Evolutionary conservation across 2,113 vertebrate genomes (phyloP).

Genomic region (Anser brachyrhynchus): DNA sequence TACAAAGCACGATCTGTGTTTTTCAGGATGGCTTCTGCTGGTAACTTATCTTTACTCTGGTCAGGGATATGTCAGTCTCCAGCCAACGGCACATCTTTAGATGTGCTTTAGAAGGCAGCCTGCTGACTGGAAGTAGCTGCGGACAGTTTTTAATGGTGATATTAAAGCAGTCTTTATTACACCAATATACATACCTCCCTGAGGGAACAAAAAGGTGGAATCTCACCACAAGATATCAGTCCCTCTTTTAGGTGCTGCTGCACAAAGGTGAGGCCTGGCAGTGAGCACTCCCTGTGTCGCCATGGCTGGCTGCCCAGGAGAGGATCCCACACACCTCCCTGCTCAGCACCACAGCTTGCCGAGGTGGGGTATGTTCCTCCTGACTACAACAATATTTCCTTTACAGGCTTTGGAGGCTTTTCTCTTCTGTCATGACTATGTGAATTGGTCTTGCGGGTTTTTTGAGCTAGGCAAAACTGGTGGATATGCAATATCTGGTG

Average conservation of each 20-base stretch:
- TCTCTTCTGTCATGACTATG: background rate
- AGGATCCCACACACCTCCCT: background rate
- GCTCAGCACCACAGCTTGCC: background rate
- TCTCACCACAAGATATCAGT: background rate
- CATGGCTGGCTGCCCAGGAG: background rate
- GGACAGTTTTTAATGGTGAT: background rate
- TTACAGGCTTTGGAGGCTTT: background rate
- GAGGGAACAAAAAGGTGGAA: background rate
- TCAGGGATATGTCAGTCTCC: background rate
- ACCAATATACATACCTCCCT: background rate
- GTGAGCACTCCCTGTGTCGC: background rate
- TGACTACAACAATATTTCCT: background rate
- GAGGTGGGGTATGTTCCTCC: background rate
- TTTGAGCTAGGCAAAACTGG: background rate
- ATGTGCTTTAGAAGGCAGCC: rapidly evolving
- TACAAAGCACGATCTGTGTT: background rate
- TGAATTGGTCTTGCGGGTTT: background rate
- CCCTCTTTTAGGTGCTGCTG: background rate
- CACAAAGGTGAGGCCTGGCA: background rate
- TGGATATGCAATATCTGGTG: background rate
- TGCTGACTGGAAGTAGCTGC: background rate
- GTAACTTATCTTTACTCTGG: background rate
- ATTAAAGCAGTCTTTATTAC: background rate
- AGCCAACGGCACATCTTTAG: background rate
- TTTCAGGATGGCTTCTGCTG: background rate